These are phyloP conservation scores for Agriopis leucophaearia DNA, from an alignment of 2,888 invertebrate genomes.

Conservation along the genomic window DNA sequence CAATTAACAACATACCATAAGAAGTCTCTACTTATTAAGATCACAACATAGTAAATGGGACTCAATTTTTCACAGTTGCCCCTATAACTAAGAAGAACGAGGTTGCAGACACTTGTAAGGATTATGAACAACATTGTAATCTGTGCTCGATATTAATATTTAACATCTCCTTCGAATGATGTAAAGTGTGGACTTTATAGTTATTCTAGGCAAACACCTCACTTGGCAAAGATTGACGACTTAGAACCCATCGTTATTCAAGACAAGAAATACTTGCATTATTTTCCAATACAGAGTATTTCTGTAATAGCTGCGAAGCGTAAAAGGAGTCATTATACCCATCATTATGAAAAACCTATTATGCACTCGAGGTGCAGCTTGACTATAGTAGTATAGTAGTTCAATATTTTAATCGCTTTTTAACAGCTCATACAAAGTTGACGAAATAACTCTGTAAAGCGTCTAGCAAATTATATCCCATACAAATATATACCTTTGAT, in stretches of 20 bases:
- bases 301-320: background rate
- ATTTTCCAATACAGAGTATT: background rate
- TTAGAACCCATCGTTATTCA: constrained; percentile 23
- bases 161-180: constrained; percentile 61
- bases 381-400: no score
- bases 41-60: constrained; percentile 16
- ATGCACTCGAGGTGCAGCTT: no score
- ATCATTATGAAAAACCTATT: no score
- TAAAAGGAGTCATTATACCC: background rate
- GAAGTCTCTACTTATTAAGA: constrained; percentile 12
- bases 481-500: no score
- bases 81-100: constrained; percentile 35
- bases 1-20: constrained; percentile 34
- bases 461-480: no score
- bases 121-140: constrained; percentile 44
- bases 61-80: constrained; percentile 34
- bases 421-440: no score
- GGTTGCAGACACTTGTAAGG: constrained; percentile 30
- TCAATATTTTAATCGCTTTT: no score
- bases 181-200: constrained; percentile 49
- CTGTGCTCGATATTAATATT: constrained; percentile 59
- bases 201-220: constrained; percentile 41
- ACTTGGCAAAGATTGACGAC: constrained; percentile 41
- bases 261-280: background rate
- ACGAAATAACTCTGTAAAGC: no score